A percentile compares a stretch with the other conserved stretches of the same genome.
Evolutionary conservation across 1,140 invertebrate species (phyloP).

Genomic region (Tenebrio molitor): DNA sequence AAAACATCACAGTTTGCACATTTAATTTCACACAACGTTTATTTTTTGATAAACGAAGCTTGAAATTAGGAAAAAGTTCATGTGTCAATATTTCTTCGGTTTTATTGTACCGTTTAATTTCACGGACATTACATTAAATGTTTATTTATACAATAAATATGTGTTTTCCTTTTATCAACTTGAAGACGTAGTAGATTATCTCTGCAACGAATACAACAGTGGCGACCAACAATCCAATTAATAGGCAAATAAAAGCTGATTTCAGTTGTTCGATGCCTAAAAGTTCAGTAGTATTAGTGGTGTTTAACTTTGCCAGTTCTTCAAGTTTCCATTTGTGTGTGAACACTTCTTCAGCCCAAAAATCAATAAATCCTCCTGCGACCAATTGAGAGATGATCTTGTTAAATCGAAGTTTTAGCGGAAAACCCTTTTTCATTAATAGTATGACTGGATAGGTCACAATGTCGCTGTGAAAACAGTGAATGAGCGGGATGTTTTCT

Average conservation of each 20-base stretch:
- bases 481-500: constrained; percentile 36
- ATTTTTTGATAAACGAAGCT: too few species aligned
- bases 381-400: constrained; percentile 42
- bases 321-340: constrained; percentile 10
- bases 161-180: constrained; percentile 23
- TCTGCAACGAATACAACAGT: not conserved
- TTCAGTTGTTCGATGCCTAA: not conserved
- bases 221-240: not conserved
- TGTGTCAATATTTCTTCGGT: too few species aligned
- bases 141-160: constrained; percentile 34
- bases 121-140: not conserved
- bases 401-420: constrained; percentile 49
- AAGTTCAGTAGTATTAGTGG: not conserved
- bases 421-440: constrained; percentile 54
- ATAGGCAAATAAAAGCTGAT: not conserved
- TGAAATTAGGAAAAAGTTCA: too few species aligned
- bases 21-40: too few species aligned
- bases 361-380: constrained; percentile 46
- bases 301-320: constrained; percentile 7
- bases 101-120: too few species aligned
- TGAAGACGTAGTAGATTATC: not conserved
- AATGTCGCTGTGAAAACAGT: constrained; percentile 49
- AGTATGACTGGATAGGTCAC: constrained; percentile 53
- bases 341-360: not conserved
- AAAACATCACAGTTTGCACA: too few species aligned